phyloP scores from a whole-genome alignment of 2,113 vertebrate species.

The Deroptyus accipitrinus region DNA sequence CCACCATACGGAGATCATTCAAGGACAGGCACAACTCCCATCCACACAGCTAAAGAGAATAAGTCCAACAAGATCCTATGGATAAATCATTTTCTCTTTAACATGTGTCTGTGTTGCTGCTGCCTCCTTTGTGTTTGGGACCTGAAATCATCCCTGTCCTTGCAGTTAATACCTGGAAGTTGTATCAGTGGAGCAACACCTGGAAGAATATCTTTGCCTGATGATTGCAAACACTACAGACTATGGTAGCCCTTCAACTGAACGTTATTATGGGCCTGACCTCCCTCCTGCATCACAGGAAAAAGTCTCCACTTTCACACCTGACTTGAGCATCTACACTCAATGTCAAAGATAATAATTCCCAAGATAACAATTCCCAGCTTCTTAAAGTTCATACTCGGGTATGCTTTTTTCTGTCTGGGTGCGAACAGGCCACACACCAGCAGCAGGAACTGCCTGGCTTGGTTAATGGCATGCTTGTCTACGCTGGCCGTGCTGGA shows the following conservation, averaged over 20 bases:
- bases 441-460: neutral
- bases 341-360: neutral
- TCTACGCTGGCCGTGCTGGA: neutral
- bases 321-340: neutral
- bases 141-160: neutral
- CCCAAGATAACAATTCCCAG: neutral
- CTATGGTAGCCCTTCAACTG: neutral
- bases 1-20: neutral
- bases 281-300: neutral
- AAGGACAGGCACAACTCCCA: too few relatives aligned
- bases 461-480: neutral
- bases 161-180: neutral
- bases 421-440: neutral
- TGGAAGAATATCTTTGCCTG: neutral
- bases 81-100: neutral
- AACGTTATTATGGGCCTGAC: neutral
- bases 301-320: neutral
- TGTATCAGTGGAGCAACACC: rapidly evolving
- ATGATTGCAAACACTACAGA: neutral
- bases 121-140: rapidly evolving
- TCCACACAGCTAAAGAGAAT: neutral
- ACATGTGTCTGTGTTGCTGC: neutral
- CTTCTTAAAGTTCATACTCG: neutral
- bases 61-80: neutral
- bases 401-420: neutral